Base-by-base conservation (phyloP, 2,113 vertebrate genomes). In the Nothoprocta pentlandii region DNA sequence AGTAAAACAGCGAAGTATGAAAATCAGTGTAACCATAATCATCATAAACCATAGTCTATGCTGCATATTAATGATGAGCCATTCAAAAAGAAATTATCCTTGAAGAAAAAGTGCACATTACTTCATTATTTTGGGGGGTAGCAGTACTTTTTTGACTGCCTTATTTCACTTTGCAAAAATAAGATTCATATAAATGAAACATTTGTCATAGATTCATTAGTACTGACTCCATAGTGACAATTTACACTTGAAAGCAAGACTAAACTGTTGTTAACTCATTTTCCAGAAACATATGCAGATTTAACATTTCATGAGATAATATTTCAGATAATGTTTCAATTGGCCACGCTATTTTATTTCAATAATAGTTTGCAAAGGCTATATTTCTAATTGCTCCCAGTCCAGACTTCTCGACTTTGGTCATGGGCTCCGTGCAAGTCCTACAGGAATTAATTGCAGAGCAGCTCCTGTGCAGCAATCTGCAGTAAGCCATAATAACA, bases 11-110 rank as follows among this genome's bases (percentile, higher is more conserved):
- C 66, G 41, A 39, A 2, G 1, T 47, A 5, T 47, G 83, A 88
- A 82, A 71, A 61, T 32, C 3, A 54, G 61, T 68, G 58, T 71
- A 79, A 80, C 49, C 7, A 28, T 64, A 61, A 46, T 39, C 2
- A 36, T 13, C 34, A 64, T 77, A 85, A 16, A 0, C 0, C 4
- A 8, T n/a, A 71, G 62, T 82, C 6, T 71, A 77, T 7, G 25
- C 2, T 36, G 26, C 5, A 54, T 6, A 36, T 49, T 34, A 78
- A 42, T 46, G 16, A 68, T 56, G 26, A 39, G 6, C 4, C 28
- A 44, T 49, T 36, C 6, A 70, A 53, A 68, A 68, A 49, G 53
- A 83, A 36, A 54, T 15, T 34, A 32, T 14, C 17, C 17, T 16
- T 34, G 10, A 85, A 68, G 30, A 32, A 77, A 80, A 77, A 68